Conservation (phyloP, 2,113 vertebrate species). For the Copsychus sechellarum region DNA sequence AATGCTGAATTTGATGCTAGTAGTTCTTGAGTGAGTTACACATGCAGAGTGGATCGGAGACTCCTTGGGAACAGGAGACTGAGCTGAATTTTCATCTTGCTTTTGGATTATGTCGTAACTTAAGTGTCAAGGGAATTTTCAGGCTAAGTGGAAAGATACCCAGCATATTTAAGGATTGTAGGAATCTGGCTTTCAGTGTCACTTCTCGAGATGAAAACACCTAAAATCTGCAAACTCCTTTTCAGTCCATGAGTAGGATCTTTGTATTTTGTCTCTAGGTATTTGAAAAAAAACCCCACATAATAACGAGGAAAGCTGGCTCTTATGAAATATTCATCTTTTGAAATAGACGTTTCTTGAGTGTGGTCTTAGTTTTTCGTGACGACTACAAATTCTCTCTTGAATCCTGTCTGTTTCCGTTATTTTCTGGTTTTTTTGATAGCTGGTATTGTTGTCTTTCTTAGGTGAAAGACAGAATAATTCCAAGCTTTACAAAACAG, state of each 20-base stretch:
- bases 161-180: not conserved
- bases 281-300: not conserved
- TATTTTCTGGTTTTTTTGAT: not conserved
- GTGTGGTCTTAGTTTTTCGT: not conserved
- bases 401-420: not conserved
- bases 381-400: not conserved
- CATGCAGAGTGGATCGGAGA: not conserved
- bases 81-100: not conserved
- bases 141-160: not conserved
- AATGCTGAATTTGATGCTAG: not conserved
- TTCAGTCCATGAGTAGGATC: not conserved
- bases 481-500: not conserved
- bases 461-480: slow-evolving; percentile 28
- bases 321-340: not conserved
- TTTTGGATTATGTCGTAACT: not conserved
- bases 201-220: not conserved
- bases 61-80: not conserved
- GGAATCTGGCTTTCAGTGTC: not conserved
- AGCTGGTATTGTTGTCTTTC: not conserved
- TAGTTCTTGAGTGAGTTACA: not conserved
- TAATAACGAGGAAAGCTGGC: not conserved
- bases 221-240: not conserved
- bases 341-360: not conserved
- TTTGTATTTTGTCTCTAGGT: not conserved
- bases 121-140: not conserved